Base-by-base conservation (phyloP, 1,140 invertebrate genomes). In the Holotrichia oblita region DNA sequence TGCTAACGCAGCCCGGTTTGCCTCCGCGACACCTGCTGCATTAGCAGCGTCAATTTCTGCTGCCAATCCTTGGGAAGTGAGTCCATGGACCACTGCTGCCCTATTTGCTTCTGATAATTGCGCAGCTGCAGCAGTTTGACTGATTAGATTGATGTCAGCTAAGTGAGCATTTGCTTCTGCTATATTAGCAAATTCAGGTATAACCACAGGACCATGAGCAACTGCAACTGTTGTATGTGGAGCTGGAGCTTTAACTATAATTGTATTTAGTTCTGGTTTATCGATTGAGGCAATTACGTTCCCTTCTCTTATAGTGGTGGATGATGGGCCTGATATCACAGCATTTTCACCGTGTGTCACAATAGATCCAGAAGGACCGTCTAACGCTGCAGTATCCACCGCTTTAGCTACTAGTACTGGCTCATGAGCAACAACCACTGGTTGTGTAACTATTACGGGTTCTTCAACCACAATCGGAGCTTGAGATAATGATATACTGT, bases 331-430 rank as follows among this genome's bases (percentile, higher is more conserved):
- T n/a, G 81, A 72, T 40, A 82, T 77, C 7, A 82, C 73, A 2
- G 78, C 79, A 59, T 80, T 76, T 41, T 77, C 76, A 8, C 81
- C 81, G 20, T 78, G 64, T 8, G 72, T 79, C 7, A 78, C 77
- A 73, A 82, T 82, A 6, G 78, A 81, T 78, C 81, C 81, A n/a
- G 81, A 82, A 14, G 81, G 81, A 7, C 81, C 81, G 24, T 79
- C 75, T 22, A 82, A 48, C 17, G 79, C 72, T 40, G 73, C 59
- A 12, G 42, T 73, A 20, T 81, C 79, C 77, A 72, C n/a, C 72
- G 75, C 78, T 61, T 79, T 27, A 42, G 59, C 76, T 27, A 78
- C 80, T 40, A 79, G 12, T 27, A 80, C 77, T n/a, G 59, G 55
- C 44, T 74, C 75, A 14, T 75, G 55, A 77, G 77, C 79, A 20